Percentiles rank a stretch among this genome's conserved stretches.
These are phyloP conservation scores for Heliconius congener DNA, from an alignment of 1,140 invertebrate genomes.

Conservation along the genomic window DNA sequence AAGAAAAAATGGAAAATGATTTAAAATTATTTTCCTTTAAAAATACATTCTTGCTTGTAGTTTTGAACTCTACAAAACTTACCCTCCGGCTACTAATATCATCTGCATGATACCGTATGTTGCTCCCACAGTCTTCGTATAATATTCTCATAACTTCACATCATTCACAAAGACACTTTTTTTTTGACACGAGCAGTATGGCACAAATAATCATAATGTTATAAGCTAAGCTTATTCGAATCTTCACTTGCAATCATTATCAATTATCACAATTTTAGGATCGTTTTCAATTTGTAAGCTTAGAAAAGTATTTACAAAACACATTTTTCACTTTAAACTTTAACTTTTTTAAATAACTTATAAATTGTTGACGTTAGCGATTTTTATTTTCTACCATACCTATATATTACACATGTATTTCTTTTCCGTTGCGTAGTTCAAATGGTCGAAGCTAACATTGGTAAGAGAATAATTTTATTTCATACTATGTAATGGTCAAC, in stretches of 20 bases:
- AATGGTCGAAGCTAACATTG: too few relatives aligned
- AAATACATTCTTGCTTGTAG: neutral
- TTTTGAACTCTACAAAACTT: conserved; percentile 23
- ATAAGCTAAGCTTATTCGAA: neutral
- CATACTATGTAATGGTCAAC: too few relatives aligned
- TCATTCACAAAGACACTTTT: conserved; percentile 19
- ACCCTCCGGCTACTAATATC: conserved; percentile 41
- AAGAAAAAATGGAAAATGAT: neutral
- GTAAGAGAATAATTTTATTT: too few relatives aligned
- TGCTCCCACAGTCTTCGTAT: neutral
- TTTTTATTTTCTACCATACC: too few relatives aligned
- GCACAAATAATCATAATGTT: neutral
- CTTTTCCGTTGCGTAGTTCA: too few relatives aligned
- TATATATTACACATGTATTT: too few relatives aligned
- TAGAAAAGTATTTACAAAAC: neutral
- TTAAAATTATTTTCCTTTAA: neutral
- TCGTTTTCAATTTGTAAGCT: neutral
- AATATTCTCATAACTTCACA: conserved; percentile 25
- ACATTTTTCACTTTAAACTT: neutral
- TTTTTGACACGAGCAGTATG: neutral
- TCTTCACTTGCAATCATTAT: neutral
- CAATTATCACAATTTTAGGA: neutral
- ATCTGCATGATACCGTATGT: conserved; percentile 35
- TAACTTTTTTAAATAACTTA: too few relatives aligned
- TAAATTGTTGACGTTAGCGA: too few relatives aligned